These are phyloP conservation scores for Lycaena phlaeas DNA, from an alignment of 2,888 invertebrate species.

Conservation along the genomic window DNA sequence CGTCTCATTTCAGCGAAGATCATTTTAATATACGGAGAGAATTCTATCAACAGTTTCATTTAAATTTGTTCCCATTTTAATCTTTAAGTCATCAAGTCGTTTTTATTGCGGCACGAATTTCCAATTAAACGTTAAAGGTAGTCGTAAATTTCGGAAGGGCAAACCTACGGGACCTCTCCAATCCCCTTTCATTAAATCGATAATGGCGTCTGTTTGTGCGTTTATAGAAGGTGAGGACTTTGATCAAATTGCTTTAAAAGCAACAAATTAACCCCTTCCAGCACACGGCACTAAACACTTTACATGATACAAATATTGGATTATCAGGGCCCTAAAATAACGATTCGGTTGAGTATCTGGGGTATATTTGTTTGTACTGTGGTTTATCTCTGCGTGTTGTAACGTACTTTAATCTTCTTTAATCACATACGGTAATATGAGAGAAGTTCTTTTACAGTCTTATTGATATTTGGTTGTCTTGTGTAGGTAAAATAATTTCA, in stretches of 20 bases:
- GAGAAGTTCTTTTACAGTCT: no score
- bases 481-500: no score
- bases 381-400: no score
- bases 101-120: conserved; percentile 61
- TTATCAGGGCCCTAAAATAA: conserved; percentile 2
- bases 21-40: background rate
- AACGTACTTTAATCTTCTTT: no score
- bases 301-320: conserved; percentile 6
- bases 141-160: conserved; percentile 59
- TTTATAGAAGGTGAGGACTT: conserved; percentile 51
- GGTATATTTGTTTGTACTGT: no score
- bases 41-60: conserved; percentile 25
- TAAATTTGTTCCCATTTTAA: conserved; percentile 43
- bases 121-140: conserved; percentile 60
- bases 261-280: conserved; percentile 32
- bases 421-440: no score
- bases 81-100: conserved; percentile 52
- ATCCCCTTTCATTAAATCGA: conserved; percentile 64
- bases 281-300: conserved; percentile 9
- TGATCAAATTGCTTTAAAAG: conserved; percentile 56
- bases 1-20: no score
- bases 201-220: conserved; percentile 50
- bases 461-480: no score
- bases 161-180: conserved; percentile 53
- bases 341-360: no score